Percentiles rank a stretch among this genome's conserved stretches.
Conservation (phyloP, 2,113 vertebrate genomes). For the Odocoileus hemionus region DNA sequence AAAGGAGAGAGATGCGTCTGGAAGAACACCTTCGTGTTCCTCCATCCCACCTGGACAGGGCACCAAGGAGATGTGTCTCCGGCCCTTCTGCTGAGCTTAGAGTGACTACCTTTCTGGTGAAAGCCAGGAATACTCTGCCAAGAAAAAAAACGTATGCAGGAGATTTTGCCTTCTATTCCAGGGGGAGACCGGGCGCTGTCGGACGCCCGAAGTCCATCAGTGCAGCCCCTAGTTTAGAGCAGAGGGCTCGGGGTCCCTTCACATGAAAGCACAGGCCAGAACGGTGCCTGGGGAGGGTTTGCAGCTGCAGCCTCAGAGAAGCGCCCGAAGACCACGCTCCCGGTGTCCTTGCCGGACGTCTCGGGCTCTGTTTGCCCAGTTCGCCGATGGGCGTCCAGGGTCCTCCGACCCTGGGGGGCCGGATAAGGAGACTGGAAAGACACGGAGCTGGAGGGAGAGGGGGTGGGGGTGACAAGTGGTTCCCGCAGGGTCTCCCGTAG, state of each 20-base stretch:
- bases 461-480: neutral
- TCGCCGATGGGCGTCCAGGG: neutral
- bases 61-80: neutral
- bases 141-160: neutral
- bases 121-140: neutral
- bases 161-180: neutral
- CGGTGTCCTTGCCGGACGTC: neutral
- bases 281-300: no score
- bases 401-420: neutral
- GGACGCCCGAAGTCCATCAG: neutral
- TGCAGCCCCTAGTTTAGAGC: neutral
- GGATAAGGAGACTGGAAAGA: neutral
- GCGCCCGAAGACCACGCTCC: neutral
- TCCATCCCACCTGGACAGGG: neutral
- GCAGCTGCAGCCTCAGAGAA: neutral
- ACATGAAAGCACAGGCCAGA: neutral
- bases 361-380: neutral
- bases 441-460: neutral
- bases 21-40: accelerated
- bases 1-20: neutral
- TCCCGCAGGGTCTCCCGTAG: neutral
- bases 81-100: neutral
- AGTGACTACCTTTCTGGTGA: neutral
- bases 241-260: neutral
- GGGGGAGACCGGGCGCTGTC: neutral